Evolutionary conservation across 1,140 invertebrate species (phyloP), one percentile per base, ranked within the genome.

Genomic region (Potamilus streckersoni): DNA sequence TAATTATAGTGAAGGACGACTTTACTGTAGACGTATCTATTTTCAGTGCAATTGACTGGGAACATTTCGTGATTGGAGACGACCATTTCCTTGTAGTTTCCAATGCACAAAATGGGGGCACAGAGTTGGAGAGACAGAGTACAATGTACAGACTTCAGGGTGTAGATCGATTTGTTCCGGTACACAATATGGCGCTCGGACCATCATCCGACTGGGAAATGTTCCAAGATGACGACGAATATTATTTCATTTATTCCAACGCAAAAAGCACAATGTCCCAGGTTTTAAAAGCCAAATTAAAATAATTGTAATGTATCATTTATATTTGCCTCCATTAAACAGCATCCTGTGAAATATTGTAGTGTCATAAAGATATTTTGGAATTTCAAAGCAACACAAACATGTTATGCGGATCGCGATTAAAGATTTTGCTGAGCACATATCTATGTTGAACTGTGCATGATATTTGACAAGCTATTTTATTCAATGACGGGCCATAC

Each of bases 111-210:
- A 85, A 86, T 75, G 84, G 83, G 14, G 83, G 81, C 2, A 59
- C 72, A 15, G 79, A 78, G 27, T 69, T 71, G 0, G 84, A 87
- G 14, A 78, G 78, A 19, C 73, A 78, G 6, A 79, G 74, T 16
- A 85, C 82, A 65, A 82, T 89, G 49, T 89, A 88, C 76, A 73
- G 87, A 68, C 88, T 88, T 83, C 87, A 88, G 73, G 88, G 88
- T 20, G 71, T 87, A 60, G 88, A 89, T 49, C 82, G 81, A 59
- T 89, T 89, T 69, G 88, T 88, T 13, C 85, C 84, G 15, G 84
- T 86, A 14, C 87, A 89, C 72, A 31, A 74, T 20, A 81, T 89
- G 81, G 76, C 79, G 59, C 84, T 83, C 5, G 69, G 81, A 60
- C 86, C 87, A 23, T 85, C 85, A 20, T 80, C 87, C 15, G 88